phyloP scores from a whole-genome alignment of 2,888 invertebrate genomes.

The Mechanitis messenoides region DNA sequence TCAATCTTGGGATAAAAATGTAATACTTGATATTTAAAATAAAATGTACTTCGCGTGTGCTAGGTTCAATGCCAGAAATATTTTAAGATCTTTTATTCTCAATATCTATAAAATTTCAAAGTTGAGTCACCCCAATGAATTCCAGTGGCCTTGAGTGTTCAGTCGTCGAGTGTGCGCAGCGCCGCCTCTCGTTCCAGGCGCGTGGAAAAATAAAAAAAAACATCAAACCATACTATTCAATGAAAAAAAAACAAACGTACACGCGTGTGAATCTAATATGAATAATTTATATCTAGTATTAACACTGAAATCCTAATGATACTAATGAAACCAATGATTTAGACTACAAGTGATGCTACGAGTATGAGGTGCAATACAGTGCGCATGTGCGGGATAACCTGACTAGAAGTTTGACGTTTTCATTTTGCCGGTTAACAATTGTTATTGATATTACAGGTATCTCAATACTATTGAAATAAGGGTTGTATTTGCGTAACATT shows the following conservation, averaged over 20 bases:
- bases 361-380: too few species aligned
- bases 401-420: conserved; percentile 14
- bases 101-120: conserved; percentile 6
- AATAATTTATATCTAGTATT: background rate
- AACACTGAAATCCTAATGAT: conserved; percentile 1
- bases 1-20: too few species aligned
- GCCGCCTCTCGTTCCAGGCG: conserved; percentile 16
- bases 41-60: too few species aligned
- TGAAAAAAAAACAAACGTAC: background rate
- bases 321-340: background rate
- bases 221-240: conserved; percentile 13
- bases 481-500: conserved; percentile 28
- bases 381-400: conserved; percentile 44
- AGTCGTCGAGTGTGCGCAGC: conserved; percentile 24
- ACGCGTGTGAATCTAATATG: conserved; percentile 11
- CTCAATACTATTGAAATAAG: conserved; percentile 28
- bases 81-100: background rate
- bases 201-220: conserved; percentile 12
- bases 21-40: too few species aligned
- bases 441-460: conserved; percentile 22
- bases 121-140: conserved; percentile 37
- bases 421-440: conserved; percentile 33
- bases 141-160: conserved; percentile 43
- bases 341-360: background rate
- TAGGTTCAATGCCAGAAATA: background rate